Base-by-base conservation (phyloP, 2,113 vertebrate species). In the Eubucco bourcierii region DNA sequence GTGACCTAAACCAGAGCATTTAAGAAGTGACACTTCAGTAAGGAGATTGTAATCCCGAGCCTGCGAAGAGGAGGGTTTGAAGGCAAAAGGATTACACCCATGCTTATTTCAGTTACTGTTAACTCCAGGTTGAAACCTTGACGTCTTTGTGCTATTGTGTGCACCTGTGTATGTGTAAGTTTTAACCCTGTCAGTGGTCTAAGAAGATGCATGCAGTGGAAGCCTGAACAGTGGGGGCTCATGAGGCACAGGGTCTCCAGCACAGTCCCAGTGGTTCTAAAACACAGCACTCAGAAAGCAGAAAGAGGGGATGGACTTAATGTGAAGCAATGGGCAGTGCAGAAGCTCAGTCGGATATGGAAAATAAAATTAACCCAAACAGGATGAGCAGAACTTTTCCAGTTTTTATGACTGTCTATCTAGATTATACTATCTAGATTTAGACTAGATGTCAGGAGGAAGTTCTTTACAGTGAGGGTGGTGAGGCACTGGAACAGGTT, bases 171-270 rank as follows among this genome's bases (percentile, higher is more conserved):
- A 16, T 14, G 10, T 47, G 15, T 21, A 53, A 37, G 14, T 53
- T 74, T 78, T 47, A 66, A 23, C 20, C 4, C 18, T 5, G 8
- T 1, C 37, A 44, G 37, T 29, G 33, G 61, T 44, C 47, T 68
- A 9, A 23, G 17, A 33, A 67, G 19, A 31, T 1, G 8, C 5
- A 29, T 5, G 3, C 5, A 21, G 9, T 3, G 27, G n/a, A 19
- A 83, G 6, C n/a, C 44, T 1, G 1, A 34, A 15, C 29, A 77
- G 44, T 21, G 2, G 1, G 44, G 44, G 34, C 20, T 59, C 1
- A 1, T 24, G 41, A 25, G 29, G 47, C 1, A 2, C 24, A 41
- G 65, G 14, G 39, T 41, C 71, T 21, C 24, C 70, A 29, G 41
- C 64, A 21, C 24, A 23, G 50, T 10, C 39, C 46, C n/a, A 33